These are phyloP conservation scores for Acrocephalus kingi DNA, from an alignment of 2,113 vertebrate genomes.

Conservation along the genomic window DNA sequence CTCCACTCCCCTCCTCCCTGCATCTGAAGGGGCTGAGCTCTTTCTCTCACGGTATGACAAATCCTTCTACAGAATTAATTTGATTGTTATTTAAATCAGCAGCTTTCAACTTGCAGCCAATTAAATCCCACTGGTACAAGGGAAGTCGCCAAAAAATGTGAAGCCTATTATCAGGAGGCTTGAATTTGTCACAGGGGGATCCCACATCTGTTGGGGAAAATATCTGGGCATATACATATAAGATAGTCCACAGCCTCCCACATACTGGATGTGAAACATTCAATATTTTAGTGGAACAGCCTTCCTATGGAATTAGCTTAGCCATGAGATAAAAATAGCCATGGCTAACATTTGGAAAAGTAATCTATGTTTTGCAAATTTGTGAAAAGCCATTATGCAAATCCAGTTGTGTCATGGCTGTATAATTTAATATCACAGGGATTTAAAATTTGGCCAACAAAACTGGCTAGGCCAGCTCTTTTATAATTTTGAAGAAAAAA, in stretches of 20 bases:
- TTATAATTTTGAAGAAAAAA: background rate
- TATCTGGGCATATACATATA: background rate
- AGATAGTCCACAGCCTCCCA: background rate
- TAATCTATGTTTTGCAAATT: background rate
- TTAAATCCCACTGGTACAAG: background rate
- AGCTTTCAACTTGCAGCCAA: background rate
- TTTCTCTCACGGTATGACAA: background rate
- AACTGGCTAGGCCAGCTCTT: background rate
- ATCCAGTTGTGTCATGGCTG: background rate
- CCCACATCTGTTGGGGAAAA: background rate
- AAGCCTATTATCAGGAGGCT: background rate
- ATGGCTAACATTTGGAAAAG: background rate
- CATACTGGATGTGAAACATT: background rate
- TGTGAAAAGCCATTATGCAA: background rate
- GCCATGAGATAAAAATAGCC: background rate
- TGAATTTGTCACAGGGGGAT: background rate
- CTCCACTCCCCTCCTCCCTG: background rate
- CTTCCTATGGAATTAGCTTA: background rate
- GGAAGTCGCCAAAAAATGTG: constrained; percentile 3
- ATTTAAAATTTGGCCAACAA: background rate
- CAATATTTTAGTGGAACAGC: background rate
- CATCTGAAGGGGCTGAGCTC: background rate
- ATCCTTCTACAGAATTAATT: background rate
- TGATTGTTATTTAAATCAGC: background rate
- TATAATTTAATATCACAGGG: background rate